A percentile compares a stretch with the other conserved stretches of the same genome.
phyloP scores from a whole-genome alignment of 2,113 vertebrate genomes.

The Tachysurus vachellii region DNA sequence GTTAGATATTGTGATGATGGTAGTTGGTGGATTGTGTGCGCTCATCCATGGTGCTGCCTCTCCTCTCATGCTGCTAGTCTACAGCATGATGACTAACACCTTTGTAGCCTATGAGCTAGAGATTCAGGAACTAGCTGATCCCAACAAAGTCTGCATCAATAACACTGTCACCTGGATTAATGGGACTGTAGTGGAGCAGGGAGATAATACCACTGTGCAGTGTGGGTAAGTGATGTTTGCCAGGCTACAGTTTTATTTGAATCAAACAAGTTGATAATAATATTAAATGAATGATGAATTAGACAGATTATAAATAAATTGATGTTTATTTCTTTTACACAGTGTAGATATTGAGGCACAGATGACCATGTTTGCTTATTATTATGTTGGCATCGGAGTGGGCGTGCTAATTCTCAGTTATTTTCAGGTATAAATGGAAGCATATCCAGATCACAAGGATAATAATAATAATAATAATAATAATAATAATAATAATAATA shows the following conservation, averaged over 20 bases:
- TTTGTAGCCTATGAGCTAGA: constrained; percentile 74
- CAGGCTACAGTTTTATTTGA: not conserved
- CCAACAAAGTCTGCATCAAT: constrained; percentile 69
- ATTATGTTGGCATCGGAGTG: constrained; percentile 73
- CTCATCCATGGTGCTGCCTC: constrained; percentile 68
- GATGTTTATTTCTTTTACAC: constrained; percentile 38
- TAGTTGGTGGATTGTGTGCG: constrained; percentile 70
- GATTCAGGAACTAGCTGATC: constrained; percentile 63
- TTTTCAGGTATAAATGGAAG: constrained; percentile 68
- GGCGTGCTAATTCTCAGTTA: constrained; percentile 71
- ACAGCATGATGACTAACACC: constrained; percentile 72
- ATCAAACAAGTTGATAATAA: not conserved
- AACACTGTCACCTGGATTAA: constrained; percentile 70
- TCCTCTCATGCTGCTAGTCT: constrained; percentile 76
- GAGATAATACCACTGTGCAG: constrained; percentile 60
- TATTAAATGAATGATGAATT: not conserved
- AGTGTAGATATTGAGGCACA: constrained; percentile 73
- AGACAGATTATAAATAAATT: not conserved
- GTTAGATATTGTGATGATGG: constrained; percentile 70
- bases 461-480: not conserved
- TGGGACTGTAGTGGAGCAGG: constrained; percentile 62
- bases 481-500: not conserved
- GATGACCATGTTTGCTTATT: constrained; percentile 76
- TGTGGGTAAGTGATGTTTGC: constrained; percentile 69
- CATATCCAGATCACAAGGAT: not conserved